A percentile compares a stretch with the other conserved stretches of the same genome.
phyloP scores from a whole-genome alignment of 1,140 invertebrate genomes.

The Ostrea denselamellosa region DNA sequence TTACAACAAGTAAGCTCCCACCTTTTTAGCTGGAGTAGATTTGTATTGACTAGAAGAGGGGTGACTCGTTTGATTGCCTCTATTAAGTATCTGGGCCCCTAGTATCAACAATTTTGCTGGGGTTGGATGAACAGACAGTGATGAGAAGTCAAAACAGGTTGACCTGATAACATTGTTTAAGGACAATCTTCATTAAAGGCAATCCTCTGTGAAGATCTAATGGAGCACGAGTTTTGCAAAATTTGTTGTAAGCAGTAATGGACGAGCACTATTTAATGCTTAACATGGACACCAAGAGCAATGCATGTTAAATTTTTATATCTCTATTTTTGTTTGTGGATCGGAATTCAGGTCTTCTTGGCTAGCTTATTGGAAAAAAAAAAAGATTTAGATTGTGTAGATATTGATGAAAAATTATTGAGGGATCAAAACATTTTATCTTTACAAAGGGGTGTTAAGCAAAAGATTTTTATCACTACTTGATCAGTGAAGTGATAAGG shows the following conservation, averaged over 20 bases:
- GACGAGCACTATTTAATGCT: neutral
- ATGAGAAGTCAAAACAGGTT: neutral
- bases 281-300: no score
- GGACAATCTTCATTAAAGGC: neutral
- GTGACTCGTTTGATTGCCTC: neutral
- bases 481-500: constrained; percentile 15
- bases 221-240: neutral
- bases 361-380: no score
- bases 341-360: no score
- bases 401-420: neutral
- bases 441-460: neutral
- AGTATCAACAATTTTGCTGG: neutral
- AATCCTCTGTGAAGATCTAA: neutral
- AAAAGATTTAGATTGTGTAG: no score
- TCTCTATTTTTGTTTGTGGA: no score
- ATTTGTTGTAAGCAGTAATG: neutral
- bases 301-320: no score
- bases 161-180: constrained; percentile 2
- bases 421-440: constrained; percentile 8
- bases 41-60: neutral
- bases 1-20: neutral
- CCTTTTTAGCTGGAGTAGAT: neutral
- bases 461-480: neutral
- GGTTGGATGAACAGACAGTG: neutral
- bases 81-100: neutral